phyloP scores from a whole-genome alignment of 2,113 vertebrate species.

The Isurus oxyrinchus region DNA sequence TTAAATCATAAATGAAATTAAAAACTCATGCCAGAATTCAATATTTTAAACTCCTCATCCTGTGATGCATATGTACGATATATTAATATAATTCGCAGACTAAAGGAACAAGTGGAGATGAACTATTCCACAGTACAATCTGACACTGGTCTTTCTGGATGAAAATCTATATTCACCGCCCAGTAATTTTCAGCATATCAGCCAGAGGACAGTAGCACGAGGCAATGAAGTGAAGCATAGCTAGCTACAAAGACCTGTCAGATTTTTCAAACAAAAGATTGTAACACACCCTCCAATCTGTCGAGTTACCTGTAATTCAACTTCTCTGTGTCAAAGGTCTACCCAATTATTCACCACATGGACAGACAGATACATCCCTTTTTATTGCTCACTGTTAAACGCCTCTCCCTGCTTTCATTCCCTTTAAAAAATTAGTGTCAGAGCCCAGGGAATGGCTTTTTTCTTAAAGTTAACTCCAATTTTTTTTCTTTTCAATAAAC shows the following conservation, averaged over 20 bases:
- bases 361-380: background rate
- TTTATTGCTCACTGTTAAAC: background rate
- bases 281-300: background rate
- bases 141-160: background rate
- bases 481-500: background rate
- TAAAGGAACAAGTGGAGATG: background rate
- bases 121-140: background rate
- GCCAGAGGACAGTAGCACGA: background rate
- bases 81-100: background rate
- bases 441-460: background rate
- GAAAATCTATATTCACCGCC: background rate
- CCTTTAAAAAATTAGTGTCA: background rate
- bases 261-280: background rate
- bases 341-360: background rate
- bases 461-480: background rate
- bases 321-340: background rate
- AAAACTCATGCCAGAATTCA: background rate
- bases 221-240: background rate
- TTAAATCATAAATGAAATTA: background rate
- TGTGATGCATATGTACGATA: background rate
- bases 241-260: background rate
- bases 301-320: background rate
- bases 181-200: background rate
- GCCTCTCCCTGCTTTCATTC: background rate
- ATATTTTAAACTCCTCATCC: background rate